Percentiles rank a stretch among this genome's conserved stretches.
These are phyloP conservation scores for Meta bourneti DNA, from an alignment of 2,888 invertebrate species.

Conservation along the genomic window DNA sequence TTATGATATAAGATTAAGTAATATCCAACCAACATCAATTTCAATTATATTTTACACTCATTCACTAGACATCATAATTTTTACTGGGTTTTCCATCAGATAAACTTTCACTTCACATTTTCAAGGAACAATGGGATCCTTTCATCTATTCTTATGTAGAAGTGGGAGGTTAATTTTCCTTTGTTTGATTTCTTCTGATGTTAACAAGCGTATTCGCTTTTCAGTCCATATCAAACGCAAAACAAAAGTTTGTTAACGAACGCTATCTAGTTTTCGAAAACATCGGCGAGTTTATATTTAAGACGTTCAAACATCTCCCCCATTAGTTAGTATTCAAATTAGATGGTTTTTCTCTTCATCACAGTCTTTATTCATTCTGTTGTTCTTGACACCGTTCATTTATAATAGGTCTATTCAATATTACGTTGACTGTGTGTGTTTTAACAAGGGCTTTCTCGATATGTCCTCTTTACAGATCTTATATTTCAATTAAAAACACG, in stretches of 20 bases:
- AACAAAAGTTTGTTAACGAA: constrained; percentile 17
- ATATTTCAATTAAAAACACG: no score
- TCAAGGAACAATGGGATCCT: no score
- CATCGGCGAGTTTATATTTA: neutral
- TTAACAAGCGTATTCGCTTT: constrained; percentile 29
- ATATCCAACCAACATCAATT: no score
- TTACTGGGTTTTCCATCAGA: no score
- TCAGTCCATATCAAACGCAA: constrained; percentile 6
- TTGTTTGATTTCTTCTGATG: constrained; percentile 14
- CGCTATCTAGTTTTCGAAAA: no score
- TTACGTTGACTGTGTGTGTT: neutral
- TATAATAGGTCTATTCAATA: neutral
- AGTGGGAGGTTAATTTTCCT: constrained; percentile 20
- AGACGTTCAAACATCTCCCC: neutral
- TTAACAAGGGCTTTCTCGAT: neutral
- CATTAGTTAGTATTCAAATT: neutral
- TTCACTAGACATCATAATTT: no score
- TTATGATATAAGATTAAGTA: no score
- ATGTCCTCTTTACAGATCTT: no score
- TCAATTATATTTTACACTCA: no score
- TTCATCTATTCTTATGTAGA: no score
- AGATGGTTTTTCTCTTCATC: constrained; percentile 4
- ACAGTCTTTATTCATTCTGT: neutral
- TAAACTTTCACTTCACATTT: no score
- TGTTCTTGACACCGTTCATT: constrained; percentile 24